Conservation (phyloP, 2,888 invertebrate species). For the Cyclophora albipunctata region DNA sequence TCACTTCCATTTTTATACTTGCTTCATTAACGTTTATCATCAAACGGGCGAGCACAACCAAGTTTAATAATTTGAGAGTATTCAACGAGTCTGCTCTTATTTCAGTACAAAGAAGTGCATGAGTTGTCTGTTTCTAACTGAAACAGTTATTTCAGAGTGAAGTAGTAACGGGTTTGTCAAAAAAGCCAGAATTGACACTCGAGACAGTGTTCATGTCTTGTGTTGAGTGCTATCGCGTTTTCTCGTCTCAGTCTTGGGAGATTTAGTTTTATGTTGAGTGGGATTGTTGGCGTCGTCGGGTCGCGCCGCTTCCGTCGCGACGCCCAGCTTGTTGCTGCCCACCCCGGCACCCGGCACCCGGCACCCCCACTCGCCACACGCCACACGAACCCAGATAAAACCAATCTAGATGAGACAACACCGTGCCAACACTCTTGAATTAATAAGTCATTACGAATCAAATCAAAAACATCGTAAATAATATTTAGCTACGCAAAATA, state of each 20-base stretch:
- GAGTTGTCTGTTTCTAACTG: too few species aligned
- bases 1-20: too few species aligned
- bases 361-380: conserved; percentile 2
- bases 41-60: too few species aligned
- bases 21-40: too few species aligned
- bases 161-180: conserved; percentile 1
- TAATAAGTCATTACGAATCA: conserved; percentile 14
- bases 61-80: too few species aligned
- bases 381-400: conserved; percentile 15
- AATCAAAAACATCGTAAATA: background rate
- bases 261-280: conserved; percentile 64
- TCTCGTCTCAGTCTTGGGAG: conserved; percentile 41
- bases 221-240: conserved; percentile 48
- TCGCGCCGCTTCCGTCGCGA: conserved; percentile 52
- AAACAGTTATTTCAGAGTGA: too few species aligned
- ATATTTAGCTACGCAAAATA: background rate
- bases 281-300: conserved; percentile 57
- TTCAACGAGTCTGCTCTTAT: too few species aligned
- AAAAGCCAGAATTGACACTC: conserved; percentile 34
- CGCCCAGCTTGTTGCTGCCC: conserved; percentile 45
- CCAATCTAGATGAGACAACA: conserved; percentile 15
- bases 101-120: too few species aligned
- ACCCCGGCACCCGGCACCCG: conserved; percentile 23
- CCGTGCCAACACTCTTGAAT: conserved; percentile 15
- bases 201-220: conserved; percentile 36